Conservation (phyloP, 2,888 invertebrate genomes). For the Rhagium mordax region DNA sequence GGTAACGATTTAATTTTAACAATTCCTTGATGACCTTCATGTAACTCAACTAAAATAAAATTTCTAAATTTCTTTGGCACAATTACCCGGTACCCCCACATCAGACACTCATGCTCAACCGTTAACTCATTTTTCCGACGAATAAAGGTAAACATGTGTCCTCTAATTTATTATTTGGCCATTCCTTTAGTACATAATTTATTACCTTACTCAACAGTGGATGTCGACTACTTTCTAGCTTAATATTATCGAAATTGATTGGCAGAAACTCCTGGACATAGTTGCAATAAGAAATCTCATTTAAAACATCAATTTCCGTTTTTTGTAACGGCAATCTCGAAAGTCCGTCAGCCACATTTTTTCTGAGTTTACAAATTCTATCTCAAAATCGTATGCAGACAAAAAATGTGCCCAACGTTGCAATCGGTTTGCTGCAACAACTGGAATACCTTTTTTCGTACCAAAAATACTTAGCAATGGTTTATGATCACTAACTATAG, state of each 20-base stretch:
- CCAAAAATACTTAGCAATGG: slow-evolving; percentile 28
- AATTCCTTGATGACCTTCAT: slow-evolving; percentile 12
- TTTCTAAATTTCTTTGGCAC: slow-evolving; percentile 11
- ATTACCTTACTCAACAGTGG: slow-evolving; percentile 16
- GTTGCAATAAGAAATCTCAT: too few species aligned
- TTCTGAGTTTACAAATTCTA: slow-evolving; percentile 26
- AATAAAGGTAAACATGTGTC: slow-evolving; percentile 9
- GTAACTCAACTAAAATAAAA: slow-evolving; percentile 17
- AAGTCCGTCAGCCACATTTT: slow-evolving; percentile 2
- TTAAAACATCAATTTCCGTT: too few species aligned
- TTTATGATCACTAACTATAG: slow-evolving; percentile 19
- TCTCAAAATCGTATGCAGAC: slow-evolving; percentile 34
- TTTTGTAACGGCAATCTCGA: slow-evolving; percentile 8
- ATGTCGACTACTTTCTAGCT: not conserved
- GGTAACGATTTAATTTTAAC: slow-evolving; percentile 27
- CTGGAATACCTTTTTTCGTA: slow-evolving; percentile 34
- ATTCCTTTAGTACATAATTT: slow-evolving; percentile 22
- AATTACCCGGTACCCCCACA: slow-evolving; percentile 31
- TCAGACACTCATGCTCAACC: slow-evolving; percentile 17
- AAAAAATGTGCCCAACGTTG: slow-evolving; percentile 37
- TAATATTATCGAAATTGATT: slow-evolving; percentile 9
- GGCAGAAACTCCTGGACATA: slow-evolving; percentile 7
- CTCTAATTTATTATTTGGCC: slow-evolving; percentile 10
- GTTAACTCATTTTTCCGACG: slow-evolving; percentile 21
- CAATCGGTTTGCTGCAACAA: slow-evolving; percentile 35